Base-by-base conservation (phyloP, 1,140 invertebrate genomes). In the Kradibia gibbosae region DNA sequence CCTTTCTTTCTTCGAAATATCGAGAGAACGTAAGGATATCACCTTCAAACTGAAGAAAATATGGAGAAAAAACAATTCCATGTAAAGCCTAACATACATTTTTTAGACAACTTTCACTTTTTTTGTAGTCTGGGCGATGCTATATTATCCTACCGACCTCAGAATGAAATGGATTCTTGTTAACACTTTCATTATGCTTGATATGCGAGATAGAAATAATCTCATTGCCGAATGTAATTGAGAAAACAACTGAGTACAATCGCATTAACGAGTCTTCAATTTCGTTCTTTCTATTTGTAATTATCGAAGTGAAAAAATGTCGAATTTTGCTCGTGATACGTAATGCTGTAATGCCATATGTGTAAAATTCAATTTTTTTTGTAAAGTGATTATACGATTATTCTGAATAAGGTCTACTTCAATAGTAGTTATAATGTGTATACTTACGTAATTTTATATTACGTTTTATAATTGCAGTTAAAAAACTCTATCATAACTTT, bases 21-120 rank as follows among this genome's bases (percentile, higher is more conserved):
- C 13, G 17, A 0, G 20, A 39, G 17, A 5, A 11, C 34, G 4
- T 22, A 22, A 8, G 1, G 2, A 11, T 3, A 36, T 53, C 31
- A 15, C 20, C 31, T 55, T 74, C n/a, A 22, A 31, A 74, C 34
- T 28, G 22, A 11, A 25, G 55, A 31, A 53, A 31, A 7, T 48
- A 22, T 74, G 50, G n/a, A 34, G 72, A 55, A 74, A 36, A 55
- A 55, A 31, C 31, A 50, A n/a, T 7, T 55, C 25, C 10, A 74
- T 57, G 17, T 74, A 10, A 50, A 74, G 39, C 31, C 10, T 28
- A 55, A 31, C 36, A 34, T 36, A 22, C 50, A 53, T 36, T 74
- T 74, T 74, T 55, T 17, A 36, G 31, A 74, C 1, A 10, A 74
- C 72, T 74, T 74, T 74, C 72, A 31, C 72, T 74, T 55, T 73